These are phyloP conservation scores for Hystrix cristata DNA, from an alignment of 2,113 vertebrate species.

Conservation along the genomic window DNA sequence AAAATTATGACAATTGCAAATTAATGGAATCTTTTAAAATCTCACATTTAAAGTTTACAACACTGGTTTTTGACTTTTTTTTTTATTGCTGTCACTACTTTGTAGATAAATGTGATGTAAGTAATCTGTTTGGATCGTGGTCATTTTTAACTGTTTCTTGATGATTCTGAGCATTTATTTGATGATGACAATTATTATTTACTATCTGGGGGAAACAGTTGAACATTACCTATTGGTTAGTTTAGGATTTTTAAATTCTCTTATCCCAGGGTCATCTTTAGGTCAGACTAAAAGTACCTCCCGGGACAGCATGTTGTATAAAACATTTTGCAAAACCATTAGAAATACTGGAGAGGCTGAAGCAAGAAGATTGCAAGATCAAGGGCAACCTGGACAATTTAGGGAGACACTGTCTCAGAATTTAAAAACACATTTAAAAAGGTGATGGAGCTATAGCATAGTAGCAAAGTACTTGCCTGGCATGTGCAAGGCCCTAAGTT, in stretches of 20 bases:
- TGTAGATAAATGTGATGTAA: conserved; percentile 88
- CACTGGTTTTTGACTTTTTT: conserved; percentile 89
- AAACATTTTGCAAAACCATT: not conserved
- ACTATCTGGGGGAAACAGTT: conserved; percentile 67
- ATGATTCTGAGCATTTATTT: conserved; percentile 78
- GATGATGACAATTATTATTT: conserved; percentile 69
- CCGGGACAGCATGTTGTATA: not conserved
- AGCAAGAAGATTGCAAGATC: not conserved
- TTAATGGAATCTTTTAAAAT: conserved; percentile 86
- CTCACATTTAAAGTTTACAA: conserved; percentile 85
- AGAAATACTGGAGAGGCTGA: not conserved
- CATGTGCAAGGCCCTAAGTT: not conserved
- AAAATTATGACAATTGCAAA: conserved; percentile 78
- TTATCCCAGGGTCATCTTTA: not conserved
- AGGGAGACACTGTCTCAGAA: not conserved
- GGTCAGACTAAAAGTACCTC: not conserved
- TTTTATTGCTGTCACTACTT: conserved; percentile 90
- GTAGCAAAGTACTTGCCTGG: not conserved
- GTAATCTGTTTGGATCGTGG: conserved; percentile 71
- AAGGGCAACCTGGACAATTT: not conserved
- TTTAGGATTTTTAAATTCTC: not conserved
- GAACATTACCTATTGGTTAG: conserved; percentile 7
- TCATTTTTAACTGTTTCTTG: conserved; percentile 79
- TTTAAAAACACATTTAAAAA: too few relatives aligned
- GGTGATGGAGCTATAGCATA: too few relatives aligned